phyloP scores from a whole-genome alignment of 2,113 vertebrate genomes.

The Calonectris borealis region DNA sequence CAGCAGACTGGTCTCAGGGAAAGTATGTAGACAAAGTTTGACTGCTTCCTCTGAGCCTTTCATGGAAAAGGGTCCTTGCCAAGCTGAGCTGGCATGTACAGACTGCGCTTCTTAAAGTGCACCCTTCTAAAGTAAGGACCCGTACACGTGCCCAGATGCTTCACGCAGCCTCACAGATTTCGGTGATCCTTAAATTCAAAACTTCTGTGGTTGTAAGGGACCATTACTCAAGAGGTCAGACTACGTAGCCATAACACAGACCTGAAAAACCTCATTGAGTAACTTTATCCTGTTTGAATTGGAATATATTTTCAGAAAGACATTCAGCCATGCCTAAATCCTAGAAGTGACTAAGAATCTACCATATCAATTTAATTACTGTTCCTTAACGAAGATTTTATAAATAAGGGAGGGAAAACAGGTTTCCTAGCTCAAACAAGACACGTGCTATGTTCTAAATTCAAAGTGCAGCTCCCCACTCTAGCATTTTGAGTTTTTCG shows the following conservation, averaged over 20 bases:
- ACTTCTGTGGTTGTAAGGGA: not conserved
- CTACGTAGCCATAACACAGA: not conserved
- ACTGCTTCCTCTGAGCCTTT: conserved; percentile 54
- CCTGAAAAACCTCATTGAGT: conserved; percentile 29
- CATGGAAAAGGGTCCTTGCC: conserved; percentile 56
- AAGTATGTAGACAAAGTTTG: conserved; percentile 60
- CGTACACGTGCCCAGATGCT: not conserved
- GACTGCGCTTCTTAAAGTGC: conserved; percentile 45
- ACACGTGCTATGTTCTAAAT: not conserved
- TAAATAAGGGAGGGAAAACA: not conserved
- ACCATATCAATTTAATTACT: not conserved
- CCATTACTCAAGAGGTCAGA: not conserved
- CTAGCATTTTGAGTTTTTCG: not conserved
- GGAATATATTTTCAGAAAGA: conserved; percentile 11
- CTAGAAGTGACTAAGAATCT: not conserved
- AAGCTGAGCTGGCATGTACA: conserved; percentile 46
- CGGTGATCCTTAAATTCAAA: not conserved
- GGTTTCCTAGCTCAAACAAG: not conserved
- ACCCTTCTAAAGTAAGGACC: not conserved
- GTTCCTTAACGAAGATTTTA: not conserved
- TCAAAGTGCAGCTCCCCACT: not conserved
- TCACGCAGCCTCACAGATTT: not conserved
- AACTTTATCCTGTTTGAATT: not conserved
- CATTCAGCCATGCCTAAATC: not conserved
- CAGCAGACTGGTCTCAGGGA: conserved; percentile 43